A percentile compares a stretch with the other conserved stretches of the same genome.
Evolutionary conservation across 2,797 vertebrate species (phyloP).

Genomic region (Diplodus sargus): DNA sequence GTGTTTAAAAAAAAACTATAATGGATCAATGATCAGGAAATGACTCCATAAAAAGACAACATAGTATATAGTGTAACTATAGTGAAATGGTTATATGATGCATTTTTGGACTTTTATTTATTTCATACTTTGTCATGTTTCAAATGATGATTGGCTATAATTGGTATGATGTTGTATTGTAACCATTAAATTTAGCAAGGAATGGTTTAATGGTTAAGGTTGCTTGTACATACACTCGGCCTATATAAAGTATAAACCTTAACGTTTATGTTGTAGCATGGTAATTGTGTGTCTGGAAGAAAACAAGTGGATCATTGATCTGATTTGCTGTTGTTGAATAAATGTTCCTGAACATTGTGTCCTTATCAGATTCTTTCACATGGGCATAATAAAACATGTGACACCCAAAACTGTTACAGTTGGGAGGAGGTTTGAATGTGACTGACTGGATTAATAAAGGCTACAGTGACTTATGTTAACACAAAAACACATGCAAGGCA

Average conservation of each 20-base stretch:
- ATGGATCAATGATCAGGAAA: conserved; percentile 81
- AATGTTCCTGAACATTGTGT: conserved; percentile 92
- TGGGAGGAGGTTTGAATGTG: neutral
- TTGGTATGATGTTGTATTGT: conserved; percentile 90
- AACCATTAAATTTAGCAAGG: conserved; percentile 86
- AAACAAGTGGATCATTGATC: conserved; percentile 92
- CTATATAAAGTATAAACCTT: conserved; percentile 84
- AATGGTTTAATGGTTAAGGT: conserved; percentile 88
- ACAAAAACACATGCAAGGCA: neutral
- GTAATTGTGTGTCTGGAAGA: conserved; percentile 91
- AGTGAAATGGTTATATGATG: conserved; percentile 86
- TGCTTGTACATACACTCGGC: conserved; percentile 87
- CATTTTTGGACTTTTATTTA: conserved; percentile 80
- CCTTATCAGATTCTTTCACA: conserved; percentile 27
- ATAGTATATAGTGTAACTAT: conserved; percentile 85
- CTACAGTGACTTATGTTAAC: too few relatives aligned
- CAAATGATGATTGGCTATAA: conserved; percentile 84
- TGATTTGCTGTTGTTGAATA: conserved; percentile 97
- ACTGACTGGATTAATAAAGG: neutral
- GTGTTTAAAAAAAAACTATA: conserved; percentile 77
- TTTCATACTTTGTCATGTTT: conserved; percentile 85
- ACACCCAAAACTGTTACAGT: neutral
- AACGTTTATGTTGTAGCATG: conserved; percentile 92
- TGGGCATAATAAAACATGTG: neutral
- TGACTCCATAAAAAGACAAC: conserved; percentile 77